Conservation (phyloP, 2,888 invertebrate species). For the Stenoptilia bipunctidactyla region DNA sequence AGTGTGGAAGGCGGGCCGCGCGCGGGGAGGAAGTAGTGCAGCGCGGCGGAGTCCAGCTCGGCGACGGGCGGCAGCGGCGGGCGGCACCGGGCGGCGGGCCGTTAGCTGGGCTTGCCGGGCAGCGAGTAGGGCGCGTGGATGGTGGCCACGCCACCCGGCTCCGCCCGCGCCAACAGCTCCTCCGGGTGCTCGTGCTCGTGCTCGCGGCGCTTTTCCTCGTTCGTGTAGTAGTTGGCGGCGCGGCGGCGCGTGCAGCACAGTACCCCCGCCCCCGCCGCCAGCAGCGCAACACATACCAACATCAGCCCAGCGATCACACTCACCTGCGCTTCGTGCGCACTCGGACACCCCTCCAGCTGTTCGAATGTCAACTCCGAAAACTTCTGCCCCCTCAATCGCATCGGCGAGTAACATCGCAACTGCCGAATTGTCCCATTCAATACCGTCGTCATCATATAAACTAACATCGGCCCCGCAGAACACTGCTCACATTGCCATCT, state of each 20-base stretch:
- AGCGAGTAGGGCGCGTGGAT: slow-evolving; percentile 50
- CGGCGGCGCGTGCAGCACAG: slow-evolving; percentile 78
- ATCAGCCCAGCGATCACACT: slow-evolving; percentile 66
- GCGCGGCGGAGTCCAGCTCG: slow-evolving; percentile 13
- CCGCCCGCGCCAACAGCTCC: slow-evolving; percentile 35
- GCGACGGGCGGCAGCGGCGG: slow-evolving; percentile 20
- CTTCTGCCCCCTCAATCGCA: slow-evolving; percentile 54
- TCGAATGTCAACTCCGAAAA: slow-evolving; percentile 39
- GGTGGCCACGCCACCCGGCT: slow-evolving; percentile 47
- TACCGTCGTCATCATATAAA: slow-evolving; percentile 67
- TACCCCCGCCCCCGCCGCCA: slow-evolving; percentile 69
- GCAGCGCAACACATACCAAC: slow-evolving; percentile 42
- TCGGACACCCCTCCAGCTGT: slow-evolving; percentile 50
- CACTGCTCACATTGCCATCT: slow-evolving; percentile 80
- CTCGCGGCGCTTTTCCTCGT: slow-evolving; percentile 75
- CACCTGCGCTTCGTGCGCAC: slow-evolving; percentile 67
- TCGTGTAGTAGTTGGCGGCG: slow-evolving; percentile 83
- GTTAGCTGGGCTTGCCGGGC: slow-evolving; percentile 49
- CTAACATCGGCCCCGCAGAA: slow-evolving; percentile 69
- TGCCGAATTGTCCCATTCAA: slow-evolving; percentile 60
- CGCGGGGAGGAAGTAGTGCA: slow-evolving; percentile 25
- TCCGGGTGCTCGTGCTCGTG: slow-evolving; percentile 52
- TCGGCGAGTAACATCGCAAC: slow-evolving; percentile 72
- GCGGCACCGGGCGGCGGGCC: slow-evolving; percentile 23
- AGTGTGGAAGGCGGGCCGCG: slow-evolving; percentile 25